Evolutionary conservation across 1,140 invertebrate genomes (phyloP).

Genomic region (Zaprionus vittiger): DNA sequence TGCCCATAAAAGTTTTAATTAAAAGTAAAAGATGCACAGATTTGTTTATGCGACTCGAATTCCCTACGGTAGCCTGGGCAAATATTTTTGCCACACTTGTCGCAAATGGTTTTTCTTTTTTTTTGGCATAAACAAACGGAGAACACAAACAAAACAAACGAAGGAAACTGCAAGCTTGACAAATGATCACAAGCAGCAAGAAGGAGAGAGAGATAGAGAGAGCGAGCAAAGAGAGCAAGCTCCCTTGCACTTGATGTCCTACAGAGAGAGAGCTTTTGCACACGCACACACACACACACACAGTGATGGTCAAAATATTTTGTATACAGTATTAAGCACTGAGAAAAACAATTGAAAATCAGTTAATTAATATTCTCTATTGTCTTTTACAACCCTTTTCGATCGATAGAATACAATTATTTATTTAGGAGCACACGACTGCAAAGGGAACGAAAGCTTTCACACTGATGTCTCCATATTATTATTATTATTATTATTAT

Average conservation of each 20-base stretch:
- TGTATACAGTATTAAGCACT: constrained; percentile 5
- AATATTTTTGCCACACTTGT: constrained; percentile 60
- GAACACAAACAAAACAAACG: constrained; percentile 28
- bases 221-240: neutral
- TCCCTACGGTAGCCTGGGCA: constrained; percentile 64
- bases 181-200: constrained; percentile 9
- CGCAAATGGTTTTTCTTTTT: constrained; percentile 8
- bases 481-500: constrained; percentile 3
- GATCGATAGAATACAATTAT: constrained; percentile 41
- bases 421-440: constrained; percentile 9
- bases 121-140: constrained; percentile 51
- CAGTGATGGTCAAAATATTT: neutral
- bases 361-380: constrained; percentile 38
- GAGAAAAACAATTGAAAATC: constrained; percentile 45
- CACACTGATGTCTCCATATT: constrained; percentile 3
- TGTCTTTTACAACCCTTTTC: constrained; percentile 52
- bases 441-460: constrained; percentile 4
- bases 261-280: constrained; percentile 1
- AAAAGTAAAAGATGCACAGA: constrained; percentile 60
- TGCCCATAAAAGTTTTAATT: constrained; percentile 64
- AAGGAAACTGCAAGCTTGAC: constrained; percentile 31
- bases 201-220: neutral
- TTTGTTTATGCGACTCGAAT: constrained; percentile 55
- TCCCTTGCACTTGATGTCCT: neutral
- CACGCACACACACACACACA: constrained; percentile 19